Evolutionary conservation across 2,113 vertebrate species (phyloP).

Genomic region (Mastomys coucha): DNA sequence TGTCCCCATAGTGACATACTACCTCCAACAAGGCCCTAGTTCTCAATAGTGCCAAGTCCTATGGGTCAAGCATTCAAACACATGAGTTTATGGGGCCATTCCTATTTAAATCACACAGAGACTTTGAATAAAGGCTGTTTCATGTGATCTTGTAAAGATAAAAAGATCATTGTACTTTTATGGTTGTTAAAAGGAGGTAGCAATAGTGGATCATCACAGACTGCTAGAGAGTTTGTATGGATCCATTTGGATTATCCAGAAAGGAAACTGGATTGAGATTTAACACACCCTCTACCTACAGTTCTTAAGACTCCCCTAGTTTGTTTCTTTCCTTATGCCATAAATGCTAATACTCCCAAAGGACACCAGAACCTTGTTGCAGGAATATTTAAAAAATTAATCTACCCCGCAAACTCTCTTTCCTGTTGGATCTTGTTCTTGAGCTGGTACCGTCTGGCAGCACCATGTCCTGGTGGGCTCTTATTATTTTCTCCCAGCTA

Average conservation of each 20-base stretch:
- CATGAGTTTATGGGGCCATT: no score
- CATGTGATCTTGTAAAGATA: neutral
- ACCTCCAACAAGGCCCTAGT: no score
- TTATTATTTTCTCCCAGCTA: no score
- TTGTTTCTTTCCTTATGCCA: accelerated
- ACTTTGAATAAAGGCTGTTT: neutral
- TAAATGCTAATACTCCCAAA: neutral
- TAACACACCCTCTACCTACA: neutral
- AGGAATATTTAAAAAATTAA: no score
- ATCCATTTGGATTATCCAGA: neutral
- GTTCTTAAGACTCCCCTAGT: neutral
- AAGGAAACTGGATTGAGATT: neutral
- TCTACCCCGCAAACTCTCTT: no score
- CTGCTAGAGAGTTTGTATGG: neutral
- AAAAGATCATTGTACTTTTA: neutral
- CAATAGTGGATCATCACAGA: neutral
- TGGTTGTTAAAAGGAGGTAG: neutral
- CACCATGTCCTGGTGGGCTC: no score
- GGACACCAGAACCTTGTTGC: neutral
- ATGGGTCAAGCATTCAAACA: no score
- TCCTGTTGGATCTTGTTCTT: no score
- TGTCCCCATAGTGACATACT: no score
- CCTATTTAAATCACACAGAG: neutral
- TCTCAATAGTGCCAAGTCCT: no score
- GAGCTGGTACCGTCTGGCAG: no score